Base-by-base conservation (phyloP, 2,888 invertebrate species). In the Drosophila greeni region DNA sequence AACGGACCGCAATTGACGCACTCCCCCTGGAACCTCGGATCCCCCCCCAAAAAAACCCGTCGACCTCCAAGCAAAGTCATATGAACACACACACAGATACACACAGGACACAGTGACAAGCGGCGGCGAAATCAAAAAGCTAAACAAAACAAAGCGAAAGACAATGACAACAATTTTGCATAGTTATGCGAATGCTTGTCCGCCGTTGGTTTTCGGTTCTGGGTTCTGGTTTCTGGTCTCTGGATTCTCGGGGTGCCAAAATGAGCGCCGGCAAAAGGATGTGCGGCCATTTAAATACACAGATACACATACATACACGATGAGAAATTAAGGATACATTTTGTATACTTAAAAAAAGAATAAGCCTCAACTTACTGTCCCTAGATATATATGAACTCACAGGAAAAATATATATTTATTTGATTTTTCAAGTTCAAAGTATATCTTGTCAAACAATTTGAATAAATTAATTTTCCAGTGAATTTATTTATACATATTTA, bases 1-100 rank as follows among this genome's bases (percentile, higher is more conserved):
- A 79, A 78, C 74, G 79, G 82, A 84, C 79, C 82, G 76, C 79
- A 79, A 79, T 79, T 79, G 79, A 84, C 82, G 82, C 84, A 81
- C 76, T 42, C 56, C 39, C 36, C 43, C 52, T n/a, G 31, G 40
- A 61, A 55, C 67, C 65, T 61, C 70, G 36, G 62, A 43, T 62
- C 49, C 61, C 56, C 45, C 6, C n/a, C n/a, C n/a, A n/a, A n/a
- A 29, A 9, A 51, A 43, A 58, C 31, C 34, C 33, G 60, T 58
- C 79, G 82, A 81, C 82, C 84, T 75, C 79, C 74, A 81, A 70
- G 79, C 74, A 83, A 83, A 82, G 82, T 79, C 84, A 79, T 82
- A 78, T 83, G 72, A 62, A 74, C 74, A 78, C 69, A 76, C 67
- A 72, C 11, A 34, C 18, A 36, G 11, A 9, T 2, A 33, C 7